Conservation (phyloP, 1,140 invertebrate species). For the Lasaia peninsularis region DNA sequence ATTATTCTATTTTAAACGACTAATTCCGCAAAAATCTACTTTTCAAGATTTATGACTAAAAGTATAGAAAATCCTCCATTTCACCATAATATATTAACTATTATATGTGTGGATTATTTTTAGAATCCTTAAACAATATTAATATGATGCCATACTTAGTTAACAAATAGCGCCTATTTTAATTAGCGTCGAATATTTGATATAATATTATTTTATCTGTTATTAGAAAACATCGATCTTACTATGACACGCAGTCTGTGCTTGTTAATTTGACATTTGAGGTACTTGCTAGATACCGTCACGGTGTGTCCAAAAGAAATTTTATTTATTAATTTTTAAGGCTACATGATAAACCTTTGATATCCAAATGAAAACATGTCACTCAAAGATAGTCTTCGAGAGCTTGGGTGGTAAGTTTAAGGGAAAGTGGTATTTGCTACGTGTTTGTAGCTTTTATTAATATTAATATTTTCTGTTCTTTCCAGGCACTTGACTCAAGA, state of each 20-base stretch:
- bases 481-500: constrained; percentile 83
- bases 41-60: too few species aligned
- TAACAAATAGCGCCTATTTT: too few species aligned
- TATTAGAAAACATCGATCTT: constrained; percentile 1
- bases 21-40: too few species aligned
- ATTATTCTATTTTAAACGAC: too few species aligned
- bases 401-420: constrained; percentile 79
- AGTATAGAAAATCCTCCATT: too few species aligned
- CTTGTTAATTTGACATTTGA: constrained; percentile 31
- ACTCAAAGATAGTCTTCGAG: constrained; percentile 73
- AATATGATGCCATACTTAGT: too few species aligned
- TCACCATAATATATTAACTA: too few species aligned
- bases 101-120: too few species aligned
- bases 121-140: too few species aligned
- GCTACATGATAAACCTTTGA: constrained; percentile 49
- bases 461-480: constrained; percentile 47
- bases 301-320: constrained; percentile 31
- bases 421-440: background rate
- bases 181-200: too few species aligned
- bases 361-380: constrained; percentile 59
- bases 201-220: background rate
- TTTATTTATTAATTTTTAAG: constrained; percentile 36
- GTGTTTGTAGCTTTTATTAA: constrained; percentile 24
- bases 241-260: constrained; percentile 7
- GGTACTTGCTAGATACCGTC: constrained; percentile 20